These are phyloP conservation scores for Plodia interpunctella DNA, from an alignment of 1,140 invertebrate genomes.

Conservation along the genomic window DNA sequence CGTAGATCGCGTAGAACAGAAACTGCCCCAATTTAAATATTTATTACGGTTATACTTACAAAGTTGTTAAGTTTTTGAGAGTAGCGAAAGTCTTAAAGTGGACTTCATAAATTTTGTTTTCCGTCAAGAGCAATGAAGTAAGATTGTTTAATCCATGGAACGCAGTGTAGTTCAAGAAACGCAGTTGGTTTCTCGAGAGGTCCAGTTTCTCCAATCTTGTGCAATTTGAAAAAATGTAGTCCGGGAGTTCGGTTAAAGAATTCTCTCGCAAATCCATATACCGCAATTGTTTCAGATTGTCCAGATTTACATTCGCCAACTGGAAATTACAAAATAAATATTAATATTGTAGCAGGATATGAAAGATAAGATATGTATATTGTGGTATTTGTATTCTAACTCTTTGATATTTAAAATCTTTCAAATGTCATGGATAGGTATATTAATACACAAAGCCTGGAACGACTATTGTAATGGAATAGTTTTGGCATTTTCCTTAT, in stretches of 20 bases:
- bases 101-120: slow-evolving; percentile 67
- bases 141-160: slow-evolving; percentile 63
- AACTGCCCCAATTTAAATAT: too few relatives aligned
- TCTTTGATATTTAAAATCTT: too few relatives aligned
- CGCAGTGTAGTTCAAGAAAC: slow-evolving; percentile 61
- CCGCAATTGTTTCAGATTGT: slow-evolving; percentile 50
- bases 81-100: slow-evolving; percentile 68
- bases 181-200: slow-evolving; percentile 79
- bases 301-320: slow-evolving; percentile 65
- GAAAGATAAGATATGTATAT: too few relatives aligned
- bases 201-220: slow-evolving; percentile 77
- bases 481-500: too few relatives aligned
- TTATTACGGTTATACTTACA: slow-evolving; percentile 47
- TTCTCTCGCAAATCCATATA: slow-evolving; percentile 69
- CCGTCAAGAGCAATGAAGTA: slow-evolving; percentile 59
- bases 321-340: slow-evolving; percentile 29
- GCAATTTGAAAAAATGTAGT: slow-evolving; percentile 77
- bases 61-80: slow-evolving; percentile 66
- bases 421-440: too few relatives aligned
- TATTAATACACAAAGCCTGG: too few relatives aligned
- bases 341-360: neutral
- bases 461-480: too few relatives aligned
- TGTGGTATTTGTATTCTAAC: too few relatives aligned
- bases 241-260: slow-evolving; percentile 76
- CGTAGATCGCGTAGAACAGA: too few relatives aligned